Base-by-base conservation (phyloP, 2,888 invertebrate genomes). In the Caenorhabditis wallacei region DNA sequence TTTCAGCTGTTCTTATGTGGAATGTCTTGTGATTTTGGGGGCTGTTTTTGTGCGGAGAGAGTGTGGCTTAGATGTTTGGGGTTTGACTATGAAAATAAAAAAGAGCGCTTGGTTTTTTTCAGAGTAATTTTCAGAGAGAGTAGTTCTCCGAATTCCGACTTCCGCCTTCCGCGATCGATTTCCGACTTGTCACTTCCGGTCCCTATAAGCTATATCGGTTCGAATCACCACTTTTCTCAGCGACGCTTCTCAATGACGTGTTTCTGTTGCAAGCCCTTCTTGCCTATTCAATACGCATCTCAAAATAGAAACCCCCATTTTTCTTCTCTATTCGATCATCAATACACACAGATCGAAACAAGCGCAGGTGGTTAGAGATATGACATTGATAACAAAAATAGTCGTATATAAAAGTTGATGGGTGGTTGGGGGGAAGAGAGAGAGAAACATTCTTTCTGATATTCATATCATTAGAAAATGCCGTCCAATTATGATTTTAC, bases 401-500 rank as follows among this genome's bases (percentile, higher is more conserved):
- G 76, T 61, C 76, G 24, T 66, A 68, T 76, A 76, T 76, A 76
- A 76, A 76, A 68, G 68, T 57, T 59, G 76, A 43, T 37, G 51
- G 71, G n/a, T n/a, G 10, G 48, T 54, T 48, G 51, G 8, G 20
- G 18, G 20, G 75, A 24, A 18, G 22, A n/a, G n/a, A n/a, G 13
- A 37, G 18, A 35, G 37, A 54, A 2, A 72, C 54, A 61, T n/a
- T 46, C 46, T 61, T 59, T 30, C 70, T 54, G 46, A 46, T 48
- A 61, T 71, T 61, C 74, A 64, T 56, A 46, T 74, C 74, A 64
- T 64, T 43, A 64, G 63, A 64, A 54, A 46, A 84, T 84, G 84
- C 68, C 72, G 5, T 78, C 66, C 11, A 56, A 59, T 51, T 88
- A 84, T 70, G 84, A 87, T 70, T 88, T 88, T 71, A 46, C 78